Evolutionary conservation across 2,797 vertebrate species (phyloP).

Genomic region (Spondyliosoma cantharus): DNA sequence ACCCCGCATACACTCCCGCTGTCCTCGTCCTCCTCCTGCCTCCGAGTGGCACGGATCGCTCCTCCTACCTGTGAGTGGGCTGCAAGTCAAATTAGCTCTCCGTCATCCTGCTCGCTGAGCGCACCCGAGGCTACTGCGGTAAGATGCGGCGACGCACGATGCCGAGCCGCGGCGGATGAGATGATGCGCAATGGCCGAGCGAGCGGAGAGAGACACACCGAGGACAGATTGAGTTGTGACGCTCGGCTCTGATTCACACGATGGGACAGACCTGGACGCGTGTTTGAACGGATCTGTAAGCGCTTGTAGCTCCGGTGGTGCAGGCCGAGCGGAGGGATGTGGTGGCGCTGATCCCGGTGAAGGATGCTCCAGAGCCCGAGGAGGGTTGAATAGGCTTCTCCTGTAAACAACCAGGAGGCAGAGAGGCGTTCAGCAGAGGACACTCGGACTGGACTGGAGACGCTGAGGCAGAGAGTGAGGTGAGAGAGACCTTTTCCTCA

Average conservation of each 20-base stretch:
- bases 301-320: slow-evolving; percentile 32
- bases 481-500: slow-evolving; percentile 30
- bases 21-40: slow-evolving; percentile 32
- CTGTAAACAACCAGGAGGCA: slow-evolving; percentile 59
- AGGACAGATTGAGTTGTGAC: neutral
- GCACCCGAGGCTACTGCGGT: slow-evolving; percentile 79
- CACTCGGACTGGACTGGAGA: neutral
- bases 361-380: slow-evolving; percentile 62
- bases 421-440: slow-evolving; percentile 29
- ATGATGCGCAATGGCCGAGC: slow-evolving; percentile 66
- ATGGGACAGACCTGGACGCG: slow-evolving; percentile 16
- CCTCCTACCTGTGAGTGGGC: slow-evolving; percentile 74
- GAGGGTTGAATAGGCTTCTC: slow-evolving; percentile 22
- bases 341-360: slow-evolving; percentile 57
- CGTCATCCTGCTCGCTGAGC: slow-evolving; percentile 73
- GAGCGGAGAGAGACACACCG: neutral
- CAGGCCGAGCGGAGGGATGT: slow-evolving; percentile 68
- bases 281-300: slow-evolving; percentile 18
- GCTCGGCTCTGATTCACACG: slow-evolving; percentile 1
- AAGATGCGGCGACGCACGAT: slow-evolving; percentile 73
- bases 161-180: slow-evolving; percentile 46
- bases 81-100: slow-evolving; percentile 72
- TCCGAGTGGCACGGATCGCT: slow-evolving; percentile 54
- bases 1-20: slow-evolving; percentile 50
- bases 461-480: slow-evolving; percentile 29